A percentile compares a stretch with the other conserved stretches of the same genome.
Conservation (phyloP, 2,113 vertebrate species). For the Trogon surrucura region DNA sequence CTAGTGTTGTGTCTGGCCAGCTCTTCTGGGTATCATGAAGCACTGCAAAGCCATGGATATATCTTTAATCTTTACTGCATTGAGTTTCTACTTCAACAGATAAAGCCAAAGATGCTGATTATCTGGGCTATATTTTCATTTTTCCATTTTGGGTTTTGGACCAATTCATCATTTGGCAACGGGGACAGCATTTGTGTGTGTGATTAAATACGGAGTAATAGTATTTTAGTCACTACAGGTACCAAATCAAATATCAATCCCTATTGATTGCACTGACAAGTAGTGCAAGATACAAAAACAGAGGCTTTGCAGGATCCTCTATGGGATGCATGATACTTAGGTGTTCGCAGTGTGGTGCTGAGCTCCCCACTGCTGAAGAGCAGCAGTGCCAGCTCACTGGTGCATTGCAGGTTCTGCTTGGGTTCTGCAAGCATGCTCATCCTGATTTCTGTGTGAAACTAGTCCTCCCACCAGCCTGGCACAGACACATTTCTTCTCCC, state of each 20-base stretch:
- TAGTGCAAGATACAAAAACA: neutral
- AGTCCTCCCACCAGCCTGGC: neutral
- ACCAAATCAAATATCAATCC: neutral
- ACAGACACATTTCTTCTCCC: neutral
- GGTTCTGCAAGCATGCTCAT: neutral
- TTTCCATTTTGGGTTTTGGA: neutral
- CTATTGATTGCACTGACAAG: neutral
- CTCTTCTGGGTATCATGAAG: neutral
- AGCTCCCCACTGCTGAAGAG: neutral
- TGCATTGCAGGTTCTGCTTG: neutral
- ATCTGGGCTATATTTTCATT: neutral
- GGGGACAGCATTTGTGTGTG: neutral
- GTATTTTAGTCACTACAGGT: neutral
- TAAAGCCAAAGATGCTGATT: neutral
- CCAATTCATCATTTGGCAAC: neutral
- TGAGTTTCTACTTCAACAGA: neutral
- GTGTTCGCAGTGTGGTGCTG: too few species aligned
- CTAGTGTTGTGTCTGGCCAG: neutral
- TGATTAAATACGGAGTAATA: neutral
- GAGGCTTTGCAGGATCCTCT: neutral
- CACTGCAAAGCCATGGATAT: neutral
- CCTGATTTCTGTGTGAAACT: neutral
- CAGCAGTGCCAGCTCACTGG: neutral
- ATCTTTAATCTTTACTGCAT: neutral
- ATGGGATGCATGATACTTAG: neutral